Evolutionary conservation across 2,888 invertebrate species (phyloP), one percentile per base, ranked within the genome.

Genomic region (Epistrophe eligans): DNA sequence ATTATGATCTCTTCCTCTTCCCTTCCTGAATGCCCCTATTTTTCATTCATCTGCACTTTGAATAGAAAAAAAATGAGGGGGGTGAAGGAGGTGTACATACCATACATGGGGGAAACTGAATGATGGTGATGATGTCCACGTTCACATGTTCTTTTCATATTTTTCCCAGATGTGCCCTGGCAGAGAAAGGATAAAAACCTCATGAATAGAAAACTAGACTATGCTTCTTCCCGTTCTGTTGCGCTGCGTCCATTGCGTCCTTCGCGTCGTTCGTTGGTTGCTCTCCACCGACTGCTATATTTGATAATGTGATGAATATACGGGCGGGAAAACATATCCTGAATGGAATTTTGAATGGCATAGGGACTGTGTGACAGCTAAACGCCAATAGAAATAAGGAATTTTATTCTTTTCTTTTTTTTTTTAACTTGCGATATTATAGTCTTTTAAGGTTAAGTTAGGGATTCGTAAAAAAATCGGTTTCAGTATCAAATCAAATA

Each of bases 231-330:
- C 35, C 71, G 43, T 60, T 43, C 11, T 40, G 19, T 40, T 58
- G 11, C 58, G 55, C 58, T 17, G 17, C 5, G 4, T 57, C 32
- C 19, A 1, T 11, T 2, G 4, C 50, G 55, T 24, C 28, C 15
- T n/a, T n/a, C n/a, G n/a, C n/a, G n/a, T n/a, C n/a, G n/a, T n/a
- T n/a, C n/a, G n/a, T n/a, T n/a, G n/a, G 6, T 13, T 1, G 2
- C 55, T 55, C 28, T 32, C 28, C 9, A 32, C 7, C 52, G 15
- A 15, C 52, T 32, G 45, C 45, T 57, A 70, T 71, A 70, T 71
- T 77, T 83, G 79, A 87, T 87, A 83, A 87, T 87, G 83, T 83
- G 83, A 87, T 83, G 85, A 79, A 72, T 74, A 87, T 76, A 60
- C 66, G 66, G 70, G 58, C 38, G 58, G 32, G 60, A 62, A 81